Evolutionary conservation across 2,888 invertebrate species (phyloP).

Genomic region (Philereme transversata): DNA sequence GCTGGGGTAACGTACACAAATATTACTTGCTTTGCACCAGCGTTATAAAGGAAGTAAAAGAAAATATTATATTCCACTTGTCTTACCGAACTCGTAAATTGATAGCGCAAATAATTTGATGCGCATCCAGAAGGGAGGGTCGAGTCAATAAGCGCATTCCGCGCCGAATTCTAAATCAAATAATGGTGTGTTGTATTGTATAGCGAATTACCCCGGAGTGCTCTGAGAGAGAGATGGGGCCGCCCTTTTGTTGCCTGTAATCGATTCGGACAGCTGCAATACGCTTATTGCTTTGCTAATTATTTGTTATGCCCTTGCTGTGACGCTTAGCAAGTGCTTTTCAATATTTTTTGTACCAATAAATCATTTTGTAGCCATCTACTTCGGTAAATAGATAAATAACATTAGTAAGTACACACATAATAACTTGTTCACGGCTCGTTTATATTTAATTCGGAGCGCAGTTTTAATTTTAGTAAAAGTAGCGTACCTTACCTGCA

Average conservation of each 20-base stretch:
- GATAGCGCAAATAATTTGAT: slow-evolving; percentile 15
- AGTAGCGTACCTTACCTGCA: too few species aligned
- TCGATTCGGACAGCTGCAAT: slow-evolving; percentile 42
- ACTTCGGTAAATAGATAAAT: too few species aligned
- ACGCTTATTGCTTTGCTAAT: slow-evolving; percentile 28
- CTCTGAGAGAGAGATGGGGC: not conserved
- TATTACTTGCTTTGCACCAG: too few species aligned
- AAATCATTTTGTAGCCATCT: not conserved
- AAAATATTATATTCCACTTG: too few species aligned
- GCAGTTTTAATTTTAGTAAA: too few species aligned
- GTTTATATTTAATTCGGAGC: too few species aligned
- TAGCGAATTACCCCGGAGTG: slow-evolving; percentile 58
- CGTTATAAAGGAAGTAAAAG: too few species aligned
- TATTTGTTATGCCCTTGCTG: slow-evolving; percentile 21
- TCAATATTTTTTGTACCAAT: not conserved
- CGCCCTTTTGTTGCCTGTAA: slow-evolving; percentile 32
- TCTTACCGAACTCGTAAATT: slow-evolving; percentile 4
- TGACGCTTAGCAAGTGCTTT: slow-evolving; percentile 4
- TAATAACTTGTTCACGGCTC: too few species aligned
- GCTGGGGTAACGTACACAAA: too few species aligned
- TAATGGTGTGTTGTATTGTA: slow-evolving; percentile 66
- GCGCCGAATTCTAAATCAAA: slow-evolving; percentile 79
- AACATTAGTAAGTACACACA: too few species aligned
- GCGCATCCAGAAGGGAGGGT: slow-evolving; percentile 18
- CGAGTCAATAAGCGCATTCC: slow-evolving; percentile 76